Evolutionary conservation across 2,888 invertebrate genomes (phyloP), one percentile per base, ranked within the genome.

Genomic region (Holacanthella duospinosa): DNA sequence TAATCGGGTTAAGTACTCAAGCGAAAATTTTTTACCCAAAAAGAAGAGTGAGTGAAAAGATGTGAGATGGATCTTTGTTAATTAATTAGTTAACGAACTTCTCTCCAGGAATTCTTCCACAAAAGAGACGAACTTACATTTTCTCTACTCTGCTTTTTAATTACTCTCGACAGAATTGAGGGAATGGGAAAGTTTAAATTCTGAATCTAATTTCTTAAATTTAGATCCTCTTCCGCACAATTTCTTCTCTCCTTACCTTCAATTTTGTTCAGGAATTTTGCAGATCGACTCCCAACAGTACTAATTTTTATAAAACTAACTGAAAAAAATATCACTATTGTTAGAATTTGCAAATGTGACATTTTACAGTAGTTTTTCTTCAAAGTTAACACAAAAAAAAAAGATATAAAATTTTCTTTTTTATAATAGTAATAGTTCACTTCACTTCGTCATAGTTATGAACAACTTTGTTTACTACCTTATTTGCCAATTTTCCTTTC

Each of bases 261-360:
- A 19, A 57, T 57, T 28, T 57, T 57, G 29, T 36, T 57, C 21
- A 57, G 29, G 24, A n/a, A 57, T 21, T 57, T 27, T 19, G 57
- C 29, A 2, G 57, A 29, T 29, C 24, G 28, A n/a, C 29, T 57
- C 57, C 29, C 57, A 6, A 21, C 29, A n/a, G n/a, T n/a, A 9
- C 48, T 48, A 48, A 48, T 48, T 48, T 9, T 9, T 4, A 48
- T 21, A 16, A 21, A 48, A 48, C 48, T 21, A 9, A 48, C n/a
- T 48, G 36, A 36, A 16, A 36, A 16, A 16, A n/a, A 16, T 48
- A n/a, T n/a, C 4, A 48, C 48, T 9, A 21, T 16, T 16, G 21
- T n/a, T 21, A 48, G 21, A 48, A 21, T 9, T 9, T n/a, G 4
- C 48, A 48, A 21, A 48, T 21, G 21, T 4, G n/a, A 48, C 36